These are phyloP conservation scores for Pangasius djambal DNA, from an alignment of 2,797 vertebrate genomes.

Conservation along the genomic window DNA sequence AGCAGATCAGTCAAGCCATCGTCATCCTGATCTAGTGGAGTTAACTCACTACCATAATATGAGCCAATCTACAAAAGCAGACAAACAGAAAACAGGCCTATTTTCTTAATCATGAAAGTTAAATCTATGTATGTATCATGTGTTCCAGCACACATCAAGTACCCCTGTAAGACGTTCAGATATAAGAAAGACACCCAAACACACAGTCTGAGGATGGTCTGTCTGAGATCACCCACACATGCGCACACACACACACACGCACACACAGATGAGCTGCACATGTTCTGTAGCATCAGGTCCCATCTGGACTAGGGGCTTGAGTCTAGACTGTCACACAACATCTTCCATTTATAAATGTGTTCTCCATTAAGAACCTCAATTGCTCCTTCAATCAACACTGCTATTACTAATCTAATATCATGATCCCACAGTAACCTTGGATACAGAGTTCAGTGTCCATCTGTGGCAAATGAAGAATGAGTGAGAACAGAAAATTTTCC, in stretches of 20 bases:
- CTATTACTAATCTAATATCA: background rate
- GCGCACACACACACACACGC: conserved; percentile 3
- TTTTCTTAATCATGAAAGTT: conserved; percentile 1
- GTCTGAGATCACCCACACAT: background rate
- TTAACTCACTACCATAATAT: conserved; percentile 90
- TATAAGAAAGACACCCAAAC: background rate
- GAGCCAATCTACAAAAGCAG: conserved; percentile 85
- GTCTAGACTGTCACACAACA: conserved; percentile 57
- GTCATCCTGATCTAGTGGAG: conserved; percentile 79
- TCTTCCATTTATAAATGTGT: conserved; percentile 5
- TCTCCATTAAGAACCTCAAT: background rate
- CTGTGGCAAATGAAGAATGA: background rate
- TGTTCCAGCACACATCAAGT: background rate
- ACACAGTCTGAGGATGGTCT: background rate
- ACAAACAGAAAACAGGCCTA: background rate
- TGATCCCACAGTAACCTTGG: background rate
- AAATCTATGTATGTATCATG: background rate
- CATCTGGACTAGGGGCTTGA: conserved; percentile 51
- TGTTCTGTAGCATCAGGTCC: conserved; percentile 39
- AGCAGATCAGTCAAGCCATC: conserved; percentile 83
- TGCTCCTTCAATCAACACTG: conserved; percentile 20
- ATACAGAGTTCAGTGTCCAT: background rate
- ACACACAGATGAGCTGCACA: conserved; percentile 53
- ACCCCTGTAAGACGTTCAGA: background rate
- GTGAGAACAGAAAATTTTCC: background rate